Evolutionary conservation across 1,140 invertebrate species (phyloP).

Genomic region (Anoplolepis gracilipes): DNA sequence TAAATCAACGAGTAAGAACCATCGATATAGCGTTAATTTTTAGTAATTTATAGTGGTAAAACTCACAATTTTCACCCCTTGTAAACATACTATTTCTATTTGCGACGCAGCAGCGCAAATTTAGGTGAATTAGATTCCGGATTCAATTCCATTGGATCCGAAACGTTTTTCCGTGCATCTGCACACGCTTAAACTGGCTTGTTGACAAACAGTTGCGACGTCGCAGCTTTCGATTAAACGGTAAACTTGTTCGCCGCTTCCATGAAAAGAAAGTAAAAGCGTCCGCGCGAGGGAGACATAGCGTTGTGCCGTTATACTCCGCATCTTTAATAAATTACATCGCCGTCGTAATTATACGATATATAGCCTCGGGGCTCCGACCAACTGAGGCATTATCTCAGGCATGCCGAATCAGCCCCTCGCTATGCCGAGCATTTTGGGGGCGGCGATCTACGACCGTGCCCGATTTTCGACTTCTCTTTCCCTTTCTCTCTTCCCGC

Average conservation of each 20-base stretch:
- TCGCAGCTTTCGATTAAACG: constrained; percentile 46
- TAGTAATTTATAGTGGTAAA: neutral
- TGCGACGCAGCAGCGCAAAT: neutral
- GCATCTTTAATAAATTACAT: constrained; percentile 56
- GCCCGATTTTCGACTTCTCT: constrained; percentile 44
- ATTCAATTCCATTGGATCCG: constrained; percentile 4
- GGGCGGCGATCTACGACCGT: constrained; percentile 39
- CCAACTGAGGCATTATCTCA: constrained; percentile 31
- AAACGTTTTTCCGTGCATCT: constrained; percentile 29
- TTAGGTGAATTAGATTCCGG: neutral
- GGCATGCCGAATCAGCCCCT: constrained; percentile 56
- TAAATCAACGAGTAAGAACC: neutral
- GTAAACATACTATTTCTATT: neutral
- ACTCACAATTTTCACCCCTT: neutral
- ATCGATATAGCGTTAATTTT: neutral
- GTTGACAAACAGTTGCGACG: constrained; percentile 1
- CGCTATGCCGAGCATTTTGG: constrained; percentile 54
- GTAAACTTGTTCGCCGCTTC: constrained; percentile 39
- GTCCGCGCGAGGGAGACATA: neutral
- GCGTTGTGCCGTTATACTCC: constrained; percentile 32
- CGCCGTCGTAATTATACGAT: constrained; percentile 39
- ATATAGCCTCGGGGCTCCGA: constrained; percentile 16
- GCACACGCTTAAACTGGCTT: neutral
- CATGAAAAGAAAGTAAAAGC: constrained; percentile 43
- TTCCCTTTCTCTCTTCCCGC: constrained; percentile 12